Evolutionary conservation across 1,140 invertebrate species (phyloP), one percentile per base, ranked within the genome.

Genomic region (Hylyphantes graminicola): DNA sequence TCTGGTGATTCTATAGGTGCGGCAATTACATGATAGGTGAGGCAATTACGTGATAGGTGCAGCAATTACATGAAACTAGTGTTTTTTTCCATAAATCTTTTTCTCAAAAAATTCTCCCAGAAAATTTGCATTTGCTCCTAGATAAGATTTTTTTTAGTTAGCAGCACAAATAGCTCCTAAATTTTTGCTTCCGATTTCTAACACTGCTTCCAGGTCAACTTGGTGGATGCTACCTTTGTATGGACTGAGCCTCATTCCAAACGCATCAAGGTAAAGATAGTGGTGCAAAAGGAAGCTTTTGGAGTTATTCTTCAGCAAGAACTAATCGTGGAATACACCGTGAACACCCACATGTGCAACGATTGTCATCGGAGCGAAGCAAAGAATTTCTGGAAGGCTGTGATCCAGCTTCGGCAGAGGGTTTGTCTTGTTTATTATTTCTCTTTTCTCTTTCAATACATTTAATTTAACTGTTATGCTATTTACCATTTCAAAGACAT

Each of bases 221-320:
- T 99, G 7, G 92, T 98, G 64, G 97, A 99, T 93, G 98, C 98
- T 73, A 93, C 94, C 8, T 99, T 99, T 91, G 92, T 98, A 6
- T 99, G 98, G 98, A 99, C 98, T 54, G 98, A 99, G 89, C 97
- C 98, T 79, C 98, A 99, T 92, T 99, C 98, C 0, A 98, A 97
- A 90, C 92, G 98, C 85, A 93, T 99, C 50, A 99, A 99, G 92
- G 94, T 99, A 0, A 99, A 99, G 91, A 89, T 99, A 72, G 98
- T 96, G 6, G 94, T 99, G n/a, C 97, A 99, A 89, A 97, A 95
- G 85, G 97, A 99, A 92, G 95, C 92, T 15, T 87, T 90, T 86
- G 90, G 90, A 81, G 91, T 92, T 7, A 89, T 92, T 12, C 87
- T 93, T 13, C 91, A 91, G 82, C 91, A 91, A 86, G 89, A 90